A percentile compares a stretch with the other conserved stretches of the same genome.
phyloP scores from a whole-genome alignment of 1,140 invertebrate genomes.

The Drosophila parvula region DNA sequence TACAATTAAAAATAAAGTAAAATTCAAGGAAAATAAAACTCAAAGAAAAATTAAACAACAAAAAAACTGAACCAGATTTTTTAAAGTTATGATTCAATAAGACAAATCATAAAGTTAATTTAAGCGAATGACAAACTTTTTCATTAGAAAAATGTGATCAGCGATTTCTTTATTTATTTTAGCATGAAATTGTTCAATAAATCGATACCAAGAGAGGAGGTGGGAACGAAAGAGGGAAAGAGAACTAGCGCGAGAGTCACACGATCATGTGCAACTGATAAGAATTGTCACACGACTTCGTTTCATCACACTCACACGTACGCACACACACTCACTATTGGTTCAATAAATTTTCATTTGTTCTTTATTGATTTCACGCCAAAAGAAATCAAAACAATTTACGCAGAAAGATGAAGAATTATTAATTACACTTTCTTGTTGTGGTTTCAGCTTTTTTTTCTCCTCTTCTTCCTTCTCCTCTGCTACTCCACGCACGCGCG shows the following conservation, averaged over 20 bases:
- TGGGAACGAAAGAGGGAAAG: neutral
- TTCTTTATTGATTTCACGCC: conserved; percentile 73
- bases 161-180: neutral
- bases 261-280: conserved; percentile 80
- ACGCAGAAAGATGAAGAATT: conserved; percentile 63
- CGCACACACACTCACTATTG: conserved; percentile 15
- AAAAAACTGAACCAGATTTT: too few species aligned
- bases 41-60: too few species aligned
- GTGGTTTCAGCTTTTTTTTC: conserved; percentile 4
- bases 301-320: conserved; percentile 31
- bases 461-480: conserved; percentile 10
- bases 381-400: conserved; percentile 78
- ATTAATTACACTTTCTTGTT: conserved; percentile 61
- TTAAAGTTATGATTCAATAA: too few species aligned
- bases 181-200: conserved; percentile 47
- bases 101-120: neutral
- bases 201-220: conserved; percentile 45
- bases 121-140: neutral
- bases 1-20: too few species aligned
- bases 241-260: conserved; percentile 22
- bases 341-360: conserved; percentile 76
- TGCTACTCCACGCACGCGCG: conserved; percentile 63
- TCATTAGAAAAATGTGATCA: neutral
- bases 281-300: conserved; percentile 71
- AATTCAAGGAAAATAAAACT: too few species aligned